phyloP scores from a whole-genome alignment of 2,888 invertebrate species.

The Tetrapedia diversipes region DNA sequence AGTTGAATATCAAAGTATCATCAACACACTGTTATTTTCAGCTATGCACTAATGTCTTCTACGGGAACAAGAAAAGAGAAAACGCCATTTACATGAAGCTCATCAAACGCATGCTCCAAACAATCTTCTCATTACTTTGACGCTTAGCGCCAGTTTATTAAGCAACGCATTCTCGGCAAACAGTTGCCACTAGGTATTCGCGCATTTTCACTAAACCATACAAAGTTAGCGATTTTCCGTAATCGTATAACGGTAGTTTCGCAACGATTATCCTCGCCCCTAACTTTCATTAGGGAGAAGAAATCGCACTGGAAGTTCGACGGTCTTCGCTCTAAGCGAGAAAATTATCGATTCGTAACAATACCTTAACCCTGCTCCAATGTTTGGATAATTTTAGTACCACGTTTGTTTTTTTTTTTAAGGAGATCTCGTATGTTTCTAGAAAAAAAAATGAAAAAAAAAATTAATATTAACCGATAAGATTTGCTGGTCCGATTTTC shows the following conservation, averaged over 20 bases:
- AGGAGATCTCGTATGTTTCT: too few relatives aligned
- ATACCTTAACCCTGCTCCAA: too few relatives aligned
- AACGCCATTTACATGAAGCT: neutral
- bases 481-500: too few relatives aligned
- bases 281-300: neutral
- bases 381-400: too few relatives aligned
- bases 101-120: neutral
- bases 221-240: conserved; percentile 10
- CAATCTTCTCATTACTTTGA: neutral
- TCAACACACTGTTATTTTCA: neutral
- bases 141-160: neutral
- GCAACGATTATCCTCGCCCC: neutral
- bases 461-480: too few relatives aligned
- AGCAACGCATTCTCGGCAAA: neutral
- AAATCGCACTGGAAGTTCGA: conserved; percentile 3
- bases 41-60: neutral
- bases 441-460: too few relatives aligned
- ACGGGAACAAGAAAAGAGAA: conserved; percentile 2
- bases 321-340: conserved; percentile 37
- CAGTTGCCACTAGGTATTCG: neutral
- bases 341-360: conserved; percentile 38
- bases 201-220: conserved; percentile 4
- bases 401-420: too few relatives aligned
- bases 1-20: neutral
- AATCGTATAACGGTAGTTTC: neutral